Conservation (phyloP, 2,113 vertebrate species). For the Pomatorhinus ruficollis region DNA sequence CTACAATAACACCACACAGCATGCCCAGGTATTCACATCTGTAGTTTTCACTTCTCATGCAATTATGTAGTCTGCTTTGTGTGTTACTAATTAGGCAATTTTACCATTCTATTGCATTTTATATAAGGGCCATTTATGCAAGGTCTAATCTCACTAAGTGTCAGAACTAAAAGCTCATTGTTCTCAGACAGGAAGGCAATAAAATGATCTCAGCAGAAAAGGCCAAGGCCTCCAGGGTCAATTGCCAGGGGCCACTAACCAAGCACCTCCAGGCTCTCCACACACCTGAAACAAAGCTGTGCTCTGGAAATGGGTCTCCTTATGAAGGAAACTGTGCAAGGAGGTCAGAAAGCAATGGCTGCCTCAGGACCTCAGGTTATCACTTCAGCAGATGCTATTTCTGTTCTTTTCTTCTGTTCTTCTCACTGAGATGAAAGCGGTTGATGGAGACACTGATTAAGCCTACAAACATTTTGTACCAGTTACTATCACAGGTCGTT, state of each 20-base stretch:
- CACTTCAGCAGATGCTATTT: slow-evolving; percentile 6
- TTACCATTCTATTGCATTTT: not conserved
- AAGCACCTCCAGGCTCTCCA: not conserved
- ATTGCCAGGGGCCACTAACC: not conserved
- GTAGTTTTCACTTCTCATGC: not conserved
- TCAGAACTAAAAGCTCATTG: slow-evolving; percentile 21
- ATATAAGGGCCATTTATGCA: not conserved
- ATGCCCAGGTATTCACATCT: not conserved
- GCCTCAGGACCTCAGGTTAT: not conserved
- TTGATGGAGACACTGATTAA: not conserved
- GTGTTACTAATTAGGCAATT: not conserved
- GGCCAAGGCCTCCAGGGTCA: not conserved
- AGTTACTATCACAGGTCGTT: not conserved
- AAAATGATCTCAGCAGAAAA: not conserved
- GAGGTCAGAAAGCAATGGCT: not conserved
- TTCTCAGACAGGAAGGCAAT: slow-evolving; percentile 26
- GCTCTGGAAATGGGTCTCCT: not conserved
- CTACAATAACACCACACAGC: not conserved
- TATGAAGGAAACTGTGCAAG: not conserved
- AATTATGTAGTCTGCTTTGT: not conserved
- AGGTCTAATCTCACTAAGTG: not conserved
- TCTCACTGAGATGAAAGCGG: not conserved
- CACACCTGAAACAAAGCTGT: not conserved
- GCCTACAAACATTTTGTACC: not conserved
- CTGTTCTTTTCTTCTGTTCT: not conserved